Evolutionary conservation across 2,113 vertebrate genomes (phyloP), one percentile per base, ranked within the genome.

Genomic region (Rattus rattus): DNA sequence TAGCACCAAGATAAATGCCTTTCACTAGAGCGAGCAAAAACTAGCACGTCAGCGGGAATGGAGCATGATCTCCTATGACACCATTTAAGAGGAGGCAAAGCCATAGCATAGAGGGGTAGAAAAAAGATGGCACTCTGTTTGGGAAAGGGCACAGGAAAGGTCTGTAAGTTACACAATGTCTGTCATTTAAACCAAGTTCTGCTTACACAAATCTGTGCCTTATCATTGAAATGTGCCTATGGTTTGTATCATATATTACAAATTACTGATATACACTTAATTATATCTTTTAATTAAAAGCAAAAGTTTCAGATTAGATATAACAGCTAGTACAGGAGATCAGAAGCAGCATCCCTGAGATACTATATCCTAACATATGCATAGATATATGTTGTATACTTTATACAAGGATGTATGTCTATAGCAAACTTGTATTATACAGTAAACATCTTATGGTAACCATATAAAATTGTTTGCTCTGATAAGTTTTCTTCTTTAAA

Each of bases 401-500:
- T 52, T 59, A 11, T 7, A 73, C 36, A 72, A 52, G 30, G 33
- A 14, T 67, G 47, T 4, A 81, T 47, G 39, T 49, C 52, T 61
- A 70, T 93, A 79, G 67, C 81, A 88, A 69, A 93, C 49, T 72
- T 49, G 33, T 47, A 56, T 80, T 85, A n/a, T 26, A 92, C 4
- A 36, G 80, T 79, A 88, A 96, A 83, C 81, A 56, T 56, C 22
- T 80, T 86, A 47, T 90, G 13, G 17, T 43, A 20, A 33, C 26
- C 10, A 9, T 63, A 63, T 61, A 33, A 59, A 76, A 63, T 63
- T 12, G 36, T 61, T 90, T 79, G 49, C 72, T 92, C 39, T 86
- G 65, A 12, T 63, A 33, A 85, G 12, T 94, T 96, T 97, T 95
- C 63, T 90, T 86, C 19, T 85, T 77, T 56, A 96, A 93, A 75